Percentiles rank a stretch among this genome's conserved stretches.
These are phyloP conservation scores for Dyspetes luteomarginatus DNA, from an alignment of 2,888 invertebrate genomes.

Conservation along the genomic window DNA sequence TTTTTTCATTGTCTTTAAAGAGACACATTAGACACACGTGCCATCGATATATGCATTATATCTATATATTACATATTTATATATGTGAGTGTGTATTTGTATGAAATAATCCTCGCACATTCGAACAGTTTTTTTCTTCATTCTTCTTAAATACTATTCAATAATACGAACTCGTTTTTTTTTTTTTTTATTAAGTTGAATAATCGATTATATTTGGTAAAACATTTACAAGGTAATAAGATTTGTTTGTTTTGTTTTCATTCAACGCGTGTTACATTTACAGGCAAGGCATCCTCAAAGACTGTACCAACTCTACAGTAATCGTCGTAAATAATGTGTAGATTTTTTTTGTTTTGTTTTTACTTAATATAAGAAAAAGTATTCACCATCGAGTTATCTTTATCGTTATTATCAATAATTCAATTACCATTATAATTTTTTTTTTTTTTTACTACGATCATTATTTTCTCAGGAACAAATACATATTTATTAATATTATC, in stretches of 20 bases:
- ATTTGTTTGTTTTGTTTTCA: slow-evolving; percentile 76
- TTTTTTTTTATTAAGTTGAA: slow-evolving; percentile 76
- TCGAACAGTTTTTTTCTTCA: background rate
- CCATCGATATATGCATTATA: background rate
- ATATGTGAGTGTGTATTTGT: background rate
- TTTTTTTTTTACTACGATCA: slow-evolving; percentile 74
- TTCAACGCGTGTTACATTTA: slow-evolving; percentile 80
- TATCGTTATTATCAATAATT: slow-evolving; percentile 74
- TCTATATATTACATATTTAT: too few relatives aligned
- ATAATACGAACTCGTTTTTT: background rate
- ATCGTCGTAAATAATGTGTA: slow-evolving; percentile 78
- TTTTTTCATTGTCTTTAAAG: background rate
- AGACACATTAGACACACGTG: background rate
- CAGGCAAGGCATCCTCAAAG: slow-evolving; percentile 83
- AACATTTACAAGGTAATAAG: slow-evolving; percentile 83
- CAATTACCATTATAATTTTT: slow-evolving; percentile 68
- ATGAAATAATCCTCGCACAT: background rate
- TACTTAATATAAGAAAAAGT: slow-evolving; percentile 82
- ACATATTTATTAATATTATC: slow-evolving; percentile 74
- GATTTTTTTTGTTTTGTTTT: slow-evolving; percentile 65
- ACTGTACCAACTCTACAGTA: slow-evolving; percentile 82
- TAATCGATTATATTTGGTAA: slow-evolving; percentile 83
- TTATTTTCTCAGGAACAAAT: slow-evolving; percentile 82
- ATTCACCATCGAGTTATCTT: slow-evolving; percentile 82
- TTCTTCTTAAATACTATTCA: background rate